A percentile compares a stretch with the other conserved stretches of the same genome.
Evolutionary conservation across 2,888 invertebrate genomes (phyloP).

Genomic region (Pterobdella sp.): DNA sequence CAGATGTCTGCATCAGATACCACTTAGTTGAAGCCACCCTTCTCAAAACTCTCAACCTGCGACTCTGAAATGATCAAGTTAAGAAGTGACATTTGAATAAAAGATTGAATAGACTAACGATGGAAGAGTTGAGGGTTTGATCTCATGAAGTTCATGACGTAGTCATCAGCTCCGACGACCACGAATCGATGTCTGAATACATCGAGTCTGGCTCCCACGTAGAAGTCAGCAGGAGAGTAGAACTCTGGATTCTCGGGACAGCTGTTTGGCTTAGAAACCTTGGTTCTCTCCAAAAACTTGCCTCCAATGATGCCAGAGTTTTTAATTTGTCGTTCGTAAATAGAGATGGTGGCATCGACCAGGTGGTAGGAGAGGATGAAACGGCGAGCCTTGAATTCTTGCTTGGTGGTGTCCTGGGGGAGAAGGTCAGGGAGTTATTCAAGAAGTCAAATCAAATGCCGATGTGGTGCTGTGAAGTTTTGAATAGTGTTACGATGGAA

Average conservation of each 20-base stretch:
- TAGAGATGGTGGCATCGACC: conserved; percentile 66
- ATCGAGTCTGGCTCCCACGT: conserved; percentile 66
- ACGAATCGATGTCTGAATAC: conserved; percentile 69
- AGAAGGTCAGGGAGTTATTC: conserved; percentile 17
- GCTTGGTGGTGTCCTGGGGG: conserved; percentile 63
- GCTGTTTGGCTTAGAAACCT: conserved; percentile 62
- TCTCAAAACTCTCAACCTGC: neutral
- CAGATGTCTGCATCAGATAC: neutral
- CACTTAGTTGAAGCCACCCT: neutral
- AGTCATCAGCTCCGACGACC: conserved; percentile 76
- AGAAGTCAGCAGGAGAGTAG: conserved; percentile 71
- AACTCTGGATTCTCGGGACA: conserved; percentile 64
- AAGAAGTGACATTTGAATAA: neutral
- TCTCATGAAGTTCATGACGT: conserved; percentile 63
- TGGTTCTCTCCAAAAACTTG: conserved; percentile 63
- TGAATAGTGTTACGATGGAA: too few species aligned
- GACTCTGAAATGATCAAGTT: neutral
- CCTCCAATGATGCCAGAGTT: conserved; percentile 65
- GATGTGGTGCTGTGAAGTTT: too few species aligned
- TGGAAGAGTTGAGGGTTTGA: conserved; percentile 49
- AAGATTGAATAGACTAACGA: conserved; percentile 44
- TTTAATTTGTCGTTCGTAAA: conserved; percentile 60
- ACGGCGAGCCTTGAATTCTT: conserved; percentile 67
- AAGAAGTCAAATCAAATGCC: too few species aligned
- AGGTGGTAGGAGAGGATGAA: conserved; percentile 71